Base-by-base conservation (phyloP, 2,888 invertebrate species). In the Stenchaetothrips biformis region DNA sequence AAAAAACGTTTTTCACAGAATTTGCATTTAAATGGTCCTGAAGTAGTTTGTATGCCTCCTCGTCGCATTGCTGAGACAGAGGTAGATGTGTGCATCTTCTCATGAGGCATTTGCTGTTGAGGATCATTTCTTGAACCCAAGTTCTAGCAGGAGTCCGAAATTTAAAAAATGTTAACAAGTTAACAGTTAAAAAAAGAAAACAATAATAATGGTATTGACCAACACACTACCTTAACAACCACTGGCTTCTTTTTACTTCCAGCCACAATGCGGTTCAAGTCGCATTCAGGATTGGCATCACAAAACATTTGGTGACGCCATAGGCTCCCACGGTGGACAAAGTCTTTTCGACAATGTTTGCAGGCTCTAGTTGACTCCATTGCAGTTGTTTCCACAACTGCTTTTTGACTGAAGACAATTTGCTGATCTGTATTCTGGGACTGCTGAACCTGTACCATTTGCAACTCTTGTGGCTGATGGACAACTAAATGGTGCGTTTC, bases 1-100 rank as follows among this genome's bases (percentile, higher is more conserved):
- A 80, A n/a, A 9, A 80, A 80, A 21, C 77, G 53, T 80, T 80
- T 80, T 16, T 59, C 59, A 77, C 80, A 80, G 53, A 77, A 80
- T 16, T 37, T 77, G 53, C 80, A 80, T 37, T 49, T 67, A 21
- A 67, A 25, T n/a, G 67, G 67, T 9, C 67, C 25, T 67, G 67
- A 67, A 67, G 9, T 67, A 25, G 67, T n/a, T 21, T 67, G 67
- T 67, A 59, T 59, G 16, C 59, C 59, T 59, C 67, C 67, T 7
- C 67, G 67, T 21, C 25, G 21, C 21, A 37, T 2, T 37, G 37
- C 37, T 37, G 37, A 37, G 37, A 37, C 37, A 37, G 37, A 37
- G 37, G 37, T 37, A 37, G 37, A 37, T 37, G 37, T 37, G 37
- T 37, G 37, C 4, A 37, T 37, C 37, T 37, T 37, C 4, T 37